phyloP scores from a whole-genome alignment of 2,888 invertebrate genomes.

The Chloroclysta siterata region DNA sequence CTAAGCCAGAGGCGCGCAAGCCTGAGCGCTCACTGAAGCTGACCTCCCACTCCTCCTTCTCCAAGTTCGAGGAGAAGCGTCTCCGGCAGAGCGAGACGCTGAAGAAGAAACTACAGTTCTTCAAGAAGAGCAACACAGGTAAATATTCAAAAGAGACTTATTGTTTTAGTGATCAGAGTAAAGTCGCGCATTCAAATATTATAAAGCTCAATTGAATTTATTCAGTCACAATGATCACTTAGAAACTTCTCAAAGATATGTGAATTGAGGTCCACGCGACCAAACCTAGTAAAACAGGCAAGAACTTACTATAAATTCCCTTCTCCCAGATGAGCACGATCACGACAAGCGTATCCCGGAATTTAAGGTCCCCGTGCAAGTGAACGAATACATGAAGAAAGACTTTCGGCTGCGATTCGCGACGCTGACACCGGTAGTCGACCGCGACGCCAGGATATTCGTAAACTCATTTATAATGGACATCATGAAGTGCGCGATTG shows the following conservation, averaged over 20 bases:
- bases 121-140: conserved; percentile 90
- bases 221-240: too few species aligned
- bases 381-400: conserved; percentile 73
- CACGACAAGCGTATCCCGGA: conserved; percentile 64
- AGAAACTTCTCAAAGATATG: too few species aligned
- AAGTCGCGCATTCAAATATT: too few species aligned
- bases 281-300: too few species aligned
- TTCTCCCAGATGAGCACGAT: conserved; percentile 66
- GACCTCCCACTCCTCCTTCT: conserved; percentile 84
- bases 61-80: conserved; percentile 94
- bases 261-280: too few species aligned
- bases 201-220: too few species aligned
- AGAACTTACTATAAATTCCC: not conserved
- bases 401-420: conserved; percentile 79
- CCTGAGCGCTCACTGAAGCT: conserved; percentile 76
- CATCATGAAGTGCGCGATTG: conserved; percentile 85
- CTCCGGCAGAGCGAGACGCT: conserved; percentile 88
- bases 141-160: not conserved
- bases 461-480: conserved; percentile 88
- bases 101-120: conserved; percentile 91
- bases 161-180: too few species aligned
- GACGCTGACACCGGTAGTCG: conserved; percentile 63
- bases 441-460: conserved; percentile 88
- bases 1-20: conserved; percentile 70
- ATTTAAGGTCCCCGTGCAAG: conserved; percentile 69